Percentiles rank a stretch among this genome's conserved stretches.
These are phyloP conservation scores for Andrena bucephala DNA, from an alignment of 2,888 invertebrate species.

Conservation along the genomic window DNA sequence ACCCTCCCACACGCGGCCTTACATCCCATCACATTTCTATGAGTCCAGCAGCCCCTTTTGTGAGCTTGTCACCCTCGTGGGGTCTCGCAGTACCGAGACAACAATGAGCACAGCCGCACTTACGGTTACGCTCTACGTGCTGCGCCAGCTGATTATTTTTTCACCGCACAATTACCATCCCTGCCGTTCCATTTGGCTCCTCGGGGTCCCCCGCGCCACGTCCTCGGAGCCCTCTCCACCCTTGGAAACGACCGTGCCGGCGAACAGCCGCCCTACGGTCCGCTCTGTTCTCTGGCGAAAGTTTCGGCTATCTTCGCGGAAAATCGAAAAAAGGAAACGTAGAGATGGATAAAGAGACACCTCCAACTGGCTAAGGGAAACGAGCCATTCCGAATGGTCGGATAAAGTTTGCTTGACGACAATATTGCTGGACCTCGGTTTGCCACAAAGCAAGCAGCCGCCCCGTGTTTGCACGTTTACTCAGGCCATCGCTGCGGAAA, in stretches of 20 bases:
- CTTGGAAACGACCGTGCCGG: constrained; percentile 25
- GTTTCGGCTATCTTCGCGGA: constrained; percentile 28
- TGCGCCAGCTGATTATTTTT: constrained; percentile 81
- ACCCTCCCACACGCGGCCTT: constrained; percentile 46
- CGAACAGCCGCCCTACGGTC: neutral
- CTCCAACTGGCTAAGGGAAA: constrained; percentile 16
- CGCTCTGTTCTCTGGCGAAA: neutral
- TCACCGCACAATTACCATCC: constrained; percentile 79
- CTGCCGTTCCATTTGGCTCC: constrained; percentile 59
- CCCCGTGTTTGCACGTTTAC: constrained; percentile 24
- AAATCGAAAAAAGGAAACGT: constrained; percentile 22
- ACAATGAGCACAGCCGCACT: constrained; percentile 62
- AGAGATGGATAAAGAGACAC: neutral
- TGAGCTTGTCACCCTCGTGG: constrained; percentile 54
- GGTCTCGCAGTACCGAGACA: constrained; percentile 38
- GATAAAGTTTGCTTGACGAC: constrained; percentile 65
- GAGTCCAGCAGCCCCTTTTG: constrained; percentile 58
- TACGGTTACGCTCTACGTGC: constrained; percentile 69
- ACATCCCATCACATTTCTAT: constrained; percentile 63
- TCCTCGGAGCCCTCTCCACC: constrained; percentile 49
- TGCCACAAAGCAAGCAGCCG: constrained; percentile 18
- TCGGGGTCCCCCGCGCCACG: constrained; percentile 9
- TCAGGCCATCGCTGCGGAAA: constrained; percentile 13
- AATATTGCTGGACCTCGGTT: constrained; percentile 39
- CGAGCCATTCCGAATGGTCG: constrained; percentile 46